These are phyloP conservation scores for Julus scandinavius DNA, from an alignment of 2,888 invertebrate genomes.

Conservation along the genomic window DNA sequence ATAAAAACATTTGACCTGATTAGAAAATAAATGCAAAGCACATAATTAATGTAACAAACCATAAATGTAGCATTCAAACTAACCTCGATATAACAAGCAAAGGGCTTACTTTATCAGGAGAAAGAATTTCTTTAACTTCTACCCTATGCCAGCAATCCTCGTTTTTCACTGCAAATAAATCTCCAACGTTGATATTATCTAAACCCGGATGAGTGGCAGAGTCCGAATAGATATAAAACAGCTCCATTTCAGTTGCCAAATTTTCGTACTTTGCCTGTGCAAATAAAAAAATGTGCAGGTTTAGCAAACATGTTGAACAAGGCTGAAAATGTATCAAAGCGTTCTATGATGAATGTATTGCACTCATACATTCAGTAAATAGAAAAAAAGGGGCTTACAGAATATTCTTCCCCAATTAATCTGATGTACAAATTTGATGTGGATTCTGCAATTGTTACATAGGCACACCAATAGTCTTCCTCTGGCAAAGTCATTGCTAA, in stretches of 20 bases:
- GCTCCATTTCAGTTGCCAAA: constrained; percentile 66
- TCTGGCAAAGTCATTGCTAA: constrained; percentile 62
- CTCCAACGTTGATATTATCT: constrained; percentile 61
- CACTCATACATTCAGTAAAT: not conserved
- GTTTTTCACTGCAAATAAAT: constrained; percentile 68
- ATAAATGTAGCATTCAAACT: too few species aligned
- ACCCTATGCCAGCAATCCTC: constrained; percentile 70
- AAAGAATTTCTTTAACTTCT: constrained; percentile 69
- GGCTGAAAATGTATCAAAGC: too few species aligned
- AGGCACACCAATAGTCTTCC: constrained; percentile 72
- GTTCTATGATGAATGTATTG: not conserved
- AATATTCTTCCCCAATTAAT: constrained; percentile 73
- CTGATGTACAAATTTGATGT: constrained; percentile 76
- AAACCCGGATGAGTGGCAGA: constrained; percentile 61
- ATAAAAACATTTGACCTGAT: constrained; percentile 72
- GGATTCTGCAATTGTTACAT: constrained; percentile 73
- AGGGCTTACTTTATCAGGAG: constrained; percentile 62
- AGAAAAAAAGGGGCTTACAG: not conserved
- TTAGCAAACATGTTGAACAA: not conserved
- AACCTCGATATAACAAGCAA: not conserved
- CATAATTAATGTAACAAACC: too few species aligned
- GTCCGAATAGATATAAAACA: constrained; percentile 64
- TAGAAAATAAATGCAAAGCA: constrained; percentile 7
- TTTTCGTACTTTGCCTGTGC: constrained; percentile 66
- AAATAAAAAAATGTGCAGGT: not conserved